A percentile compares a stretch with the other conserved stretches of the same genome.
Evolutionary conservation across 2,797 vertebrate species (phyloP).

Genomic region (Manis pentadactyla): DNA sequence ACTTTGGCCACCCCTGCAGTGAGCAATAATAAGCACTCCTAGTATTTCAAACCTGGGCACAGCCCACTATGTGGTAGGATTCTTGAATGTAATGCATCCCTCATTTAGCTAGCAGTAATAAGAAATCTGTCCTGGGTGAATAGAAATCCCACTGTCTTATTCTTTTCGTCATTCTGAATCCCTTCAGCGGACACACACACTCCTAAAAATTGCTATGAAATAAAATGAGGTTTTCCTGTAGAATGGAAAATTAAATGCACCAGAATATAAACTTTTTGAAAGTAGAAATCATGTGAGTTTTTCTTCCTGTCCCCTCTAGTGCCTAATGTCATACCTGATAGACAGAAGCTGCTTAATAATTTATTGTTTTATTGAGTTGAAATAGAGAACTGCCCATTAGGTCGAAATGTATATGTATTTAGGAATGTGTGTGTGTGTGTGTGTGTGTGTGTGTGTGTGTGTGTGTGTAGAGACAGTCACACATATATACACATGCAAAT

Average conservation of each 20-base stretch:
- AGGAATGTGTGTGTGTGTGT: not conserved
- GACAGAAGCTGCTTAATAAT: not conserved
- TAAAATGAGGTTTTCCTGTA: slow-evolving; percentile 36
- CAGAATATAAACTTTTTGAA: slow-evolving; percentile 1
- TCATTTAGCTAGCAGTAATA: not conserved
- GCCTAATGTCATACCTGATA: not conserved
- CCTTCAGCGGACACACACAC: not conserved
- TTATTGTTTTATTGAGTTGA: not conserved
- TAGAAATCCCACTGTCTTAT: not conserved
- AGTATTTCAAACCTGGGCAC: not conserved
- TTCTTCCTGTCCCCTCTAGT: slow-evolving; percentile 27
- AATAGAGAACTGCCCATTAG: slow-evolving; percentile 14
- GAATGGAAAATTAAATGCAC: slow-evolving; percentile 17
- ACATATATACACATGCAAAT: not conserved
- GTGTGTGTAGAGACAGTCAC: not conserved
- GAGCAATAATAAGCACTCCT: not conserved
- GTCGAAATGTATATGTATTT: not conserved
- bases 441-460: not conserved
- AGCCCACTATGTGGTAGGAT: not conserved
- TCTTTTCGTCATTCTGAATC: not conserved
- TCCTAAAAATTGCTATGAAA: slow-evolving; percentile 42
- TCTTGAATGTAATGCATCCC: not conserved
- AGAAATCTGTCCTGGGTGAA: not conserved
- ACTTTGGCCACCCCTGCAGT: not conserved
- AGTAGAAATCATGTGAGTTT: not conserved